A percentile compares a stretch with the other conserved stretches of the same genome.
Conservation (phyloP, 2,113 vertebrate species). For the Conger conger region DNA sequence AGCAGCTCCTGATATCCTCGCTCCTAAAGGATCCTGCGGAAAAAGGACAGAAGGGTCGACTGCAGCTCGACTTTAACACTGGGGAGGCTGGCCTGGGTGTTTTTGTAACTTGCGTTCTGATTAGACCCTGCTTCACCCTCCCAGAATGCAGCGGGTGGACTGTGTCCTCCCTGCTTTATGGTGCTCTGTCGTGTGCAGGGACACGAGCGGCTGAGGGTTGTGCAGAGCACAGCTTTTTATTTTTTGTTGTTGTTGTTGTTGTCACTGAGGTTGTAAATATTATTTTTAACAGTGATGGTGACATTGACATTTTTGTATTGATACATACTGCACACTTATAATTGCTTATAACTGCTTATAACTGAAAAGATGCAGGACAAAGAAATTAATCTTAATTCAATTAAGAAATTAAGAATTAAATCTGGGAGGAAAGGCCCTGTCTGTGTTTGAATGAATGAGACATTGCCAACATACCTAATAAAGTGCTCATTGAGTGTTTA, state of each 20-base stretch:
- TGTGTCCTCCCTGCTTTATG: slow-evolving; percentile 54
- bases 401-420: too few species aligned
- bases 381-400: too few species aligned
- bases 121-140: slow-evolving; percentile 32
- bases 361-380: too few species aligned
- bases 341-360: too few species aligned
- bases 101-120: slow-evolving; percentile 36
- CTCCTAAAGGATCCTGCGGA: slow-evolving; percentile 33
- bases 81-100: slow-evolving; percentile 28
- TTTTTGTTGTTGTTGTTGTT: not conserved
- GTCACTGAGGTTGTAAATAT: too few species aligned
- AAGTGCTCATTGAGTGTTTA: too few species aligned
- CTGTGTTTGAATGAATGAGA: too few species aligned
- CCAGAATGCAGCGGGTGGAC: slow-evolving; percentile 43
- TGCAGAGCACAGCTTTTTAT: not conserved
- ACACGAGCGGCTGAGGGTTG: slow-evolving; percentile 19
- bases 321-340: too few species aligned
- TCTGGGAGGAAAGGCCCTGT: too few species aligned
- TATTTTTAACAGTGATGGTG: too few species aligned
- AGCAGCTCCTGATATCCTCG: not conserved
- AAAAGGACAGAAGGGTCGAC: not conserved
- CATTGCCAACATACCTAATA: too few species aligned
- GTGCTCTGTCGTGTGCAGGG: slow-evolving; percentile 34
- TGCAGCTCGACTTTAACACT: slow-evolving; percentile 29
- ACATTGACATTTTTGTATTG: too few species aligned